A percentile compares a stretch with the other conserved stretches of the same genome.
Evolutionary conservation across 53 echinoderm and acorn worm species (phyloP).

Genomic region (Paelopatides confundens): DNA sequence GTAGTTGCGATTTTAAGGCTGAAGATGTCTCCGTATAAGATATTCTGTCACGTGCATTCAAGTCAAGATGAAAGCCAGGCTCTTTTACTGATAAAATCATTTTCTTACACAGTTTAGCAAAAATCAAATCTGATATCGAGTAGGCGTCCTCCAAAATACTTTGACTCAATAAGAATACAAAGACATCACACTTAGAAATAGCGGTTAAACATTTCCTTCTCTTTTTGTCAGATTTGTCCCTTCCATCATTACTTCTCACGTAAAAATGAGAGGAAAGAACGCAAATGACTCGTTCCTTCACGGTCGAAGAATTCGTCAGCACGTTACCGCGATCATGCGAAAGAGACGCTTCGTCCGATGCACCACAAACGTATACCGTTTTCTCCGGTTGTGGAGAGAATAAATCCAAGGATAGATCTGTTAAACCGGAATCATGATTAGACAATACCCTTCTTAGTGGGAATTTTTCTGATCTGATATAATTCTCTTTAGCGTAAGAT

Average conservation of each 20-base stretch:
- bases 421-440: slow-evolving; percentile 42
- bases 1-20: background rate
- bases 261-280: slow-evolving; percentile 22
- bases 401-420: slow-evolving; percentile 33
- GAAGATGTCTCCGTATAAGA: background rate
- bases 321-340: slow-evolving; percentile 17
- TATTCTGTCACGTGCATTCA: background rate
- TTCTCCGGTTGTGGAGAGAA: slow-evolving; percentile 20
- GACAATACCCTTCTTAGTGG: slow-evolving; percentile 1
- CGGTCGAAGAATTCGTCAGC: slow-evolving; percentile 2
- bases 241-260: slow-evolving; percentile 20
- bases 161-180: slow-evolving; percentile 13
- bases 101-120: background rate
- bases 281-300: background rate
- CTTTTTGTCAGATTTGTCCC: slow-evolving; percentile 2
- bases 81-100: slow-evolving; percentile 22
- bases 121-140: background rate
- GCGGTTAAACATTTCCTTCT: background rate
- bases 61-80: slow-evolving; percentile 19
- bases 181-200: slow-evolving; percentile 1
- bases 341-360: background rate
- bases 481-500: slow-evolving; percentile 10
- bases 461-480: background rate
- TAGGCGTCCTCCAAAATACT: slow-evolving; percentile 6
- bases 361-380: slow-evolving; percentile 33